Conservation (phyloP, 2,797 vertebrate species). For the Enteromius thamalakanensis region DNA sequence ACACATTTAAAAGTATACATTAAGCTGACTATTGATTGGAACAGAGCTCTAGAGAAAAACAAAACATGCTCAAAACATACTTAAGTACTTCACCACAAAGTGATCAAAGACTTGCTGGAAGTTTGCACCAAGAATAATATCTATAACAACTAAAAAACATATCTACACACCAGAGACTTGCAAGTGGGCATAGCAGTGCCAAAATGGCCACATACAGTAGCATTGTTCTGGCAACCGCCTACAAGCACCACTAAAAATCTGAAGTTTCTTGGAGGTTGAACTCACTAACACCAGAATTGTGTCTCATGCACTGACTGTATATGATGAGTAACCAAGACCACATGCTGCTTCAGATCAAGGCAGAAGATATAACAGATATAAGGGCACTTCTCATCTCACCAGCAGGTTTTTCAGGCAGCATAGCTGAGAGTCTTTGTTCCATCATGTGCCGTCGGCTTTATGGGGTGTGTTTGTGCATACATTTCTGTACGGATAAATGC, state of each 20-base stretch:
- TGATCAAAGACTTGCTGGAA: neutral
- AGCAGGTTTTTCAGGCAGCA: slow-evolving; percentile 16
- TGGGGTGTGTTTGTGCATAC: slow-evolving; percentile 55
- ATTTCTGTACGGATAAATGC: slow-evolving; percentile 48
- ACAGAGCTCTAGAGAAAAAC: neutral
- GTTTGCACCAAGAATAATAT: neutral
- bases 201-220: neutral
- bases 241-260: neutral
- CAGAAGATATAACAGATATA: neutral
- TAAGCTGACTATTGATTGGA: neutral
- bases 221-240: neutral
- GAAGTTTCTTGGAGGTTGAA: neutral
- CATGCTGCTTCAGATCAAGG: neutral
- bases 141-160: neutral
- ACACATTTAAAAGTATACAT: neutral
- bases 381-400: neutral
- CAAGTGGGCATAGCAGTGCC: neutral
- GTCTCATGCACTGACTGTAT: neutral
- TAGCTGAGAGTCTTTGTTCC: neutral
- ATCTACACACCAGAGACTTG: neutral
- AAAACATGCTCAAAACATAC: neutral
- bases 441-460: neutral
- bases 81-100: neutral
- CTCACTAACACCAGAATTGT: neutral
- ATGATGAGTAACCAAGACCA: neutral